These are phyloP conservation scores for Drosophila atroscutellata DNA, from an alignment of 2,888 invertebrate species.

Conservation along the genomic window DNA sequence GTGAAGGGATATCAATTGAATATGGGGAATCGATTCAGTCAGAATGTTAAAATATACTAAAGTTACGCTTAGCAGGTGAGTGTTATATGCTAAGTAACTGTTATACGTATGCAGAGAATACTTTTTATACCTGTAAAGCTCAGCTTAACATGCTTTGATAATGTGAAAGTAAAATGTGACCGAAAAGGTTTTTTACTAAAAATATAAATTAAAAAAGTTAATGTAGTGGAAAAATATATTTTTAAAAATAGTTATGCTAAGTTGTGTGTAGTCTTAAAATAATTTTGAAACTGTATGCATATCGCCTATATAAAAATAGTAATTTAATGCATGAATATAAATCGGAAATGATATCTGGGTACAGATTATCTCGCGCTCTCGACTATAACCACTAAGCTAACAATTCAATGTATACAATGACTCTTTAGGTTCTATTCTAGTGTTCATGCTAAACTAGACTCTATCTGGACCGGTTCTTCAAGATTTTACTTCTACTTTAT, in stretches of 20 bases:
- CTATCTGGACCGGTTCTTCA: background rate
- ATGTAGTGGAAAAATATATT: background rate
- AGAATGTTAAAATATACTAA: background rate
- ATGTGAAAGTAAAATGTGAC: background rate
- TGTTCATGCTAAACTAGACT: background rate
- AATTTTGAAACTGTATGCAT: background rate
- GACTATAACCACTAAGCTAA: background rate
- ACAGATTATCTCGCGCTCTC: background rate
- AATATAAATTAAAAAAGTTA: rapidly evolving
- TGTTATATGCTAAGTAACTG: background rate
- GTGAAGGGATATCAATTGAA: conserved; percentile 12
- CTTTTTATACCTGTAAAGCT: background rate
- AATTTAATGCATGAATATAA: background rate
- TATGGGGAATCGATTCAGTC: conserved; percentile 14
- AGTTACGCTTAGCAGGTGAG: background rate
- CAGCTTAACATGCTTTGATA: background rate
- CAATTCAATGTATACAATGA: no score
- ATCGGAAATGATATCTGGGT: background rate
- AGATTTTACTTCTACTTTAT: background rate
- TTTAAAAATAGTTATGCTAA: background rate
- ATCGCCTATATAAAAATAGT: background rate
- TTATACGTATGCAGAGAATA: background rate
- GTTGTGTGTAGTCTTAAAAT: background rate
- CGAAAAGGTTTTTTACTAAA: no score
- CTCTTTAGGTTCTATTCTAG: no score